These are phyloP conservation scores for Macaria notata DNA, from an alignment of 2,888 invertebrate species.

Conservation along the genomic window DNA sequence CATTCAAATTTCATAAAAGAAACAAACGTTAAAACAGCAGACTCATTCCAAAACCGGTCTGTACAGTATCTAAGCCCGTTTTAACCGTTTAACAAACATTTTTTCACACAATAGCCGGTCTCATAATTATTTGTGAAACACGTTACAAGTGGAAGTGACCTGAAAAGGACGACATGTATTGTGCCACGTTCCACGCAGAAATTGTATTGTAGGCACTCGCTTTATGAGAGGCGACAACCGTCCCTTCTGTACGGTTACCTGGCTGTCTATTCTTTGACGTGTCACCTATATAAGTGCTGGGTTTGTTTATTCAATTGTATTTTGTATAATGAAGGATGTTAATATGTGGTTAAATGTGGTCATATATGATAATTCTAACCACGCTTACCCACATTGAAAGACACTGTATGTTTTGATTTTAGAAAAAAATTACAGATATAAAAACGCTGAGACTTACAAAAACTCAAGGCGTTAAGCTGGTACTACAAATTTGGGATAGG, in stretches of 20 bases:
- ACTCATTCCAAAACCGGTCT: constrained; percentile 26
- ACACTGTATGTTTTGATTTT: too few relatives aligned
- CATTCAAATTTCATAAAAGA: too few relatives aligned
- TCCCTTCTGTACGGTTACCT: constrained; percentile 47
- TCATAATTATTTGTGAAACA: constrained; percentile 68
- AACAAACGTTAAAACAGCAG: too few relatives aligned
- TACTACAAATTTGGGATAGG: too few relatives aligned
- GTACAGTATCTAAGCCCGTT: constrained; percentile 2
- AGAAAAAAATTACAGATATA: too few relatives aligned
- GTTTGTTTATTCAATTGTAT: constrained; percentile 26
- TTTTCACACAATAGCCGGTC: constrained; percentile 48
- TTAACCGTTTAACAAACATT: constrained; percentile 39
- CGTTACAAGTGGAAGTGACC: constrained; percentile 71
- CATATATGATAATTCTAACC: too few relatives aligned
- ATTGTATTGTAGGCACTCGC: constrained; percentile 63
- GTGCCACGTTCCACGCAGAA: constrained; percentile 67
- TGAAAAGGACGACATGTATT: constrained; percentile 71
- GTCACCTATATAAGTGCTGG: constrained; percentile 53
- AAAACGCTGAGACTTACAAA: too few relatives aligned
- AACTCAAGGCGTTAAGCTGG: too few relatives aligned
- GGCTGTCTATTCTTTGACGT: constrained; percentile 59
- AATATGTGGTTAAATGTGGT: neutral
- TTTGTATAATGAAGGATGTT: constrained; percentile 8
- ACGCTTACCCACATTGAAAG: too few relatives aligned
- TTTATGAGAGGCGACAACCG: constrained; percentile 54